A percentile compares a stretch with the other conserved stretches of the same genome.
Conservation (phyloP, 1,140 invertebrate species). For the Drosophila lowei region DNA sequence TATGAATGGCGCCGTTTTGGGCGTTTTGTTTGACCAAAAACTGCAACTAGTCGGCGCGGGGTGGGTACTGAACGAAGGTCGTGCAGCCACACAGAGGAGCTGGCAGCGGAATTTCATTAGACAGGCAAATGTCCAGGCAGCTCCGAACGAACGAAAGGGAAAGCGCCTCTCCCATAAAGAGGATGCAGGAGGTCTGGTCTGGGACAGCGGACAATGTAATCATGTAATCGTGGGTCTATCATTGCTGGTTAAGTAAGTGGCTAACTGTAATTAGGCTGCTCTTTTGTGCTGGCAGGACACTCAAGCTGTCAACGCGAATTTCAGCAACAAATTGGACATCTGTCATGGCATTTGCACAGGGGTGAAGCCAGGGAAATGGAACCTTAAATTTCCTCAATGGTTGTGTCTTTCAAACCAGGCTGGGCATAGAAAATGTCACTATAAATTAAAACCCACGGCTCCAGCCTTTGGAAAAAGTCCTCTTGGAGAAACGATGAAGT, state of each 20-base stretch:
- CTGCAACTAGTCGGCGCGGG: slow-evolving; percentile 27
- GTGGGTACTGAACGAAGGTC: slow-evolving; percentile 47
- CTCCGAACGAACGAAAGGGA: slow-evolving; percentile 20
- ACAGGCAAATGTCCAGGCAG: slow-evolving; percentile 63
- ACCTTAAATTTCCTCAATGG: slow-evolving; percentile 26
- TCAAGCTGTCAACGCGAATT: slow-evolving; percentile 61
- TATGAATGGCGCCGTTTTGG: slow-evolving; percentile 42
- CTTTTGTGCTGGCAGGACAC: slow-evolving; percentile 31
- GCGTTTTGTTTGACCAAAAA: slow-evolving; percentile 71
- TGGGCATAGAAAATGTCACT: no score
- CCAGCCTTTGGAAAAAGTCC: no score
- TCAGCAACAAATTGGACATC: slow-evolving; percentile 46
- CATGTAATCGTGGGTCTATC: slow-evolving; percentile 65
- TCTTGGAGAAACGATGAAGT: no score
- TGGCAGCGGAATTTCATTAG: slow-evolving; percentile 68
- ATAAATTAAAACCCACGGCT: no score
- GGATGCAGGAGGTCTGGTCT: background rate
- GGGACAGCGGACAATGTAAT: slow-evolving; percentile 41
- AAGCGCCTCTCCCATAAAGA: slow-evolving; percentile 35
- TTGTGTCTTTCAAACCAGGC: no score
- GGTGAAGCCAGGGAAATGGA: slow-evolving; percentile 1
- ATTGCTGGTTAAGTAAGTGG: slow-evolving; percentile 57
- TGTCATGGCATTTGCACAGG: slow-evolving; percentile 45
- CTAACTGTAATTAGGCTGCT: slow-evolving; percentile 63
- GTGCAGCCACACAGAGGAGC: slow-evolving; percentile 11